A percentile compares a stretch with the other conserved stretches of the same genome.
Evolutionary conservation across 2,888 invertebrate species (phyloP).

Genomic region (Colletes collaris): DNA sequence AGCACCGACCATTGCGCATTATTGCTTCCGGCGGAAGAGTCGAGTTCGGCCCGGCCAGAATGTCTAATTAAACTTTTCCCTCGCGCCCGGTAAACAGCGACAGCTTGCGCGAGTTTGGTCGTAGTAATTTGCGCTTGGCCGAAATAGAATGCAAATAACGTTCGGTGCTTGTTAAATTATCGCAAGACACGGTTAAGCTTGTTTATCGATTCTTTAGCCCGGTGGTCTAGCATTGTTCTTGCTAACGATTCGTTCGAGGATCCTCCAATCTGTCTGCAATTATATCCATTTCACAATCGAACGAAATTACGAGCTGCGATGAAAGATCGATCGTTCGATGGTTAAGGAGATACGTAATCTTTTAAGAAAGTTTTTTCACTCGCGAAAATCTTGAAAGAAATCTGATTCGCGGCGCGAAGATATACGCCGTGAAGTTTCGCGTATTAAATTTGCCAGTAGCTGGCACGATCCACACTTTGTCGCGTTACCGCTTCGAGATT

Average conservation of each 20-base stretch:
- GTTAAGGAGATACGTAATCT: too few relatives aligned
- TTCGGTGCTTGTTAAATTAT: slow-evolving; percentile 9
- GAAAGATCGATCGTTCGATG: too few relatives aligned
- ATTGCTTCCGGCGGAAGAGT: slow-evolving; percentile 13
- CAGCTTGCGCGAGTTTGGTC: slow-evolving; percentile 12
- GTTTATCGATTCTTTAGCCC: not conserved
- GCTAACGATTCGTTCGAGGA: too few relatives aligned
- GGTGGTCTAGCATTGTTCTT: too few relatives aligned
- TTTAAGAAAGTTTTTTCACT: too few relatives aligned
- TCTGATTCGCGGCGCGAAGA: too few relatives aligned
- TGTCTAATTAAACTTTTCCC: slow-evolving; percentile 36
- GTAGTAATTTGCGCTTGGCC: slow-evolving; percentile 13
- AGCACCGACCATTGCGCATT: slow-evolving; percentile 11
- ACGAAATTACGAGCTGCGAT: too few relatives aligned
- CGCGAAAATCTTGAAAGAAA: too few relatives aligned
- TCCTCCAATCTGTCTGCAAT: too few relatives aligned
- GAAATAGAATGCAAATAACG: slow-evolving; percentile 18
- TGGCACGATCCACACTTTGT: slow-evolving; percentile 16
- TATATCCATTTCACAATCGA: too few relatives aligned
- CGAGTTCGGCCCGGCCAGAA: not conserved
- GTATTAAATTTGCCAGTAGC: slow-evolving; percentile 26
- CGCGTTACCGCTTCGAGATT: slow-evolving; percentile 44
- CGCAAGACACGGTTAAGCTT: not conserved
- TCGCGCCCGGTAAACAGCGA: slow-evolving; percentile 5
- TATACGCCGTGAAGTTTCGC: too few relatives aligned